Evolutionary conservation across 1,140 invertebrate genomes (phyloP), one percentile per base, ranked within the genome.

Genomic region (Drosophila paulistorum): DNA sequence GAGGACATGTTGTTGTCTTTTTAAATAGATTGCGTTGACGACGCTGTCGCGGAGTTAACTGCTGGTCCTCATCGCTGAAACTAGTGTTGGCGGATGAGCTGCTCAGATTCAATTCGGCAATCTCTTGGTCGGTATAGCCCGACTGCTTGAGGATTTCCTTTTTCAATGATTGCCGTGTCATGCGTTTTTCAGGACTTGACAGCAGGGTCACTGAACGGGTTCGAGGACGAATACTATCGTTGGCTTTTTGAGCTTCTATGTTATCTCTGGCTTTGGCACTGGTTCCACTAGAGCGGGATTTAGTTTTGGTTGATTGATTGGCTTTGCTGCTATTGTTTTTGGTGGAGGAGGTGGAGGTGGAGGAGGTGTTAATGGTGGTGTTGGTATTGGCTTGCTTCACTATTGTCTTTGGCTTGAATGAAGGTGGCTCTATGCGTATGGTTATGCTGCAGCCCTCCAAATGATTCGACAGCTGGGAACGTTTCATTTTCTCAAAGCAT

Each of bases 1-100:
- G 94, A 23, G 95, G 94, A 92, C 96, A 96, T 79, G 85, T 37
- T 1, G 51, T 54, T 0, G 89, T 91, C 14, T 23, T 51, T 48
- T 84, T 85, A 4, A 61, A 67, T 3, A 91, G 71, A 61, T 26
- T 59, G 1, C 77, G 80, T 33, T 81, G 75, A 13, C 85, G 72
- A 37, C 42, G 37, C 33, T 81, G 78, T 9, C 77, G 85, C 3
- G 91, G 82, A n/a, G 74, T 72, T 30, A 61, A 30, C 1, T 66
- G 51, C 1, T 66, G 51, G 0, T 58, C 54, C 5, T 68, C 69
- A 11, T 58, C 67, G 33, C 60, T 71, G 7, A 11, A 26, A 26
- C 26, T 61, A 14, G 20, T 11, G 7, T 63, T 66, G 30, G 60
- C 57, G 10, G 79, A 77, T 0, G 84, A 91, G 1, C 57, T 42